A percentile compares a stretch with the other conserved stretches of the same genome.
Evolutionary conservation across 2,113 vertebrate species (phyloP).

Genomic region (Crocuta crocuta): DNA sequence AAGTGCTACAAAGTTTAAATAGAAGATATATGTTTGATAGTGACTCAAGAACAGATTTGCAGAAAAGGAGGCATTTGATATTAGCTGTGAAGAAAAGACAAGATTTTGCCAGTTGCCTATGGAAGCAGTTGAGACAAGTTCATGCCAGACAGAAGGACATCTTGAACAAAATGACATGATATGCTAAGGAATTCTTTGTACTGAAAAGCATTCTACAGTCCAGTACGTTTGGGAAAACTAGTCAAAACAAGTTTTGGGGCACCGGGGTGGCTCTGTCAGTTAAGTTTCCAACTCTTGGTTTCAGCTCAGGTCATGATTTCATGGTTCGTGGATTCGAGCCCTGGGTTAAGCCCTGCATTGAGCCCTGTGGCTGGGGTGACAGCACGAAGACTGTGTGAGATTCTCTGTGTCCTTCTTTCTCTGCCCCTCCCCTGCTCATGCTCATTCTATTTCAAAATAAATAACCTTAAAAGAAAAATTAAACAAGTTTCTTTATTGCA

Average conservation of each 20-base stretch:
- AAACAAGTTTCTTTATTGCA: background rate
- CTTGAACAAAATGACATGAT: background rate
- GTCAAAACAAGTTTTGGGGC: background rate
- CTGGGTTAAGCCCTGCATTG: too few species aligned
- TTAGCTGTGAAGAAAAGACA: background rate
- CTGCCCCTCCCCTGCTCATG: too few species aligned
- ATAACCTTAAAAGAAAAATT: background rate
- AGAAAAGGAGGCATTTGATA: background rate
- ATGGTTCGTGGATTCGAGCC: too few species aligned
- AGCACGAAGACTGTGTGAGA: too few species aligned
- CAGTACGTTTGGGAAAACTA: background rate
- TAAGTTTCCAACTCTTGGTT: too few species aligned
- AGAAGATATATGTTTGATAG: background rate
- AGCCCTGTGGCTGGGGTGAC: too few species aligned
- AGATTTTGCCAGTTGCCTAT: background rate
- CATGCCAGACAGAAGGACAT: background rate
- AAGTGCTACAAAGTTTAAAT: background rate
- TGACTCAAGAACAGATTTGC: background rate
- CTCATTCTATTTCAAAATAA: too few species aligned
- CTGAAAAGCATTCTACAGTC: background rate
- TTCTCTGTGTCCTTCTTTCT: too few species aligned
- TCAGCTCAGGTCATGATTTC: too few species aligned
- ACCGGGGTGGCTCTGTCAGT: too few species aligned
- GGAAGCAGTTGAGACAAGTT: background rate
- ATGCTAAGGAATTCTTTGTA: background rate